A percentile compares a stretch with the other conserved stretches of the same genome.
Conservation (phyloP, 1,140 invertebrate species). For the Gonatopus flavifemur region DNA sequence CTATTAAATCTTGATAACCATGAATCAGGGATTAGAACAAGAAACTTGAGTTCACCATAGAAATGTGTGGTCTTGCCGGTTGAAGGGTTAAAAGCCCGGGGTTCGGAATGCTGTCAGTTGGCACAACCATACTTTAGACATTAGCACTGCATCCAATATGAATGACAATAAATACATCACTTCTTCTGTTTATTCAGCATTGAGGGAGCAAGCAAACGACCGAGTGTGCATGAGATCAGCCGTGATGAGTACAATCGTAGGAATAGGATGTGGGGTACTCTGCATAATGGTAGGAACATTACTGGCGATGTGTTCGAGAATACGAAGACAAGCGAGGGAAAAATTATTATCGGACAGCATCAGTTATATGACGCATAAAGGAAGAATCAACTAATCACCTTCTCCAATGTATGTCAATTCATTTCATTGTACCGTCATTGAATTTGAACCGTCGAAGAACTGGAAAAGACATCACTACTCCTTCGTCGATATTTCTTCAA, state of each 20-base stretch:
- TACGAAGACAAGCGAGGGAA: slow-evolving; percentile 62
- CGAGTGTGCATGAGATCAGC: slow-evolving; percentile 77
- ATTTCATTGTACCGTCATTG: not conserved
- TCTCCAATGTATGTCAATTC: not conserved
- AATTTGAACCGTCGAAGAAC: too few relatives aligned
- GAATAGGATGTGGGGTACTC: slow-evolving; percentile 67
- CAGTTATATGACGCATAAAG: slow-evolving; percentile 73
- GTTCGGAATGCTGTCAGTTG: too few relatives aligned
- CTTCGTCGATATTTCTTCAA: too few relatives aligned
- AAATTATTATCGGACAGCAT: slow-evolving; percentile 60
- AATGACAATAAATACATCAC: too few relatives aligned
- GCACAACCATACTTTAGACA: too few relatives aligned
- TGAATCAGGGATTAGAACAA: too few relatives aligned
- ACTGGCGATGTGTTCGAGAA: slow-evolving; percentile 70
- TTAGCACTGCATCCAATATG: too few relatives aligned
- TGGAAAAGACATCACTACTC: too few relatives aligned
- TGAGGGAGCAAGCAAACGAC: slow-evolving; percentile 48
- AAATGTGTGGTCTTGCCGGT: too few relatives aligned
- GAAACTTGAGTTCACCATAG: too few relatives aligned
- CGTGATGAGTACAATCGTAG: slow-evolving; percentile 73
- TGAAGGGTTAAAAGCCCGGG: too few relatives aligned
- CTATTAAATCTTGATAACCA: too few relatives aligned
- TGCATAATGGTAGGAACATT: slow-evolving; percentile 71
- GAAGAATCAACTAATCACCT: slow-evolving; percentile 65
- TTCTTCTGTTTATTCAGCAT: slow-evolving; percentile 45